A percentile compares a stretch with the other conserved stretches of the same genome.
Evolutionary conservation across 1,140 invertebrate genomes (phyloP).

Genomic region (Calephelis nemesis): DNA sequence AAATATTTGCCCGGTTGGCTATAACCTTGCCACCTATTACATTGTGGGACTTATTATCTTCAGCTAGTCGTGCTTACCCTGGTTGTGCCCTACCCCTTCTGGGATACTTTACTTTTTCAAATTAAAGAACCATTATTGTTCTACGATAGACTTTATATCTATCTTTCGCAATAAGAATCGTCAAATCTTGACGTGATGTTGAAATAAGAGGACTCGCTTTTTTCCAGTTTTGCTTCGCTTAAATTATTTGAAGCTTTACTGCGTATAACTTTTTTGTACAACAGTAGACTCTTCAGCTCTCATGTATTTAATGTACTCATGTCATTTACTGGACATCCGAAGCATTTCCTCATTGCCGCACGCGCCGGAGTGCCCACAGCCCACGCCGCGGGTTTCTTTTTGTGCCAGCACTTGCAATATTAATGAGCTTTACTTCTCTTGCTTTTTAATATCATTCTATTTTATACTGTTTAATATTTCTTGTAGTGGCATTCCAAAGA

Average conservation of each 20-base stretch:
- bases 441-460: constrained; percentile 30
- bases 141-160: too few species aligned
- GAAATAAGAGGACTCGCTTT: too few species aligned
- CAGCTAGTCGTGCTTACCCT: too few species aligned
- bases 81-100: too few species aligned
- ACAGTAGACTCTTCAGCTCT: not conserved
- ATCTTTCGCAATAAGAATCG: too few species aligned
- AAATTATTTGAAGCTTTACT: too few species aligned
- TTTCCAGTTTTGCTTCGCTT: too few species aligned
- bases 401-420: constrained; percentile 39
- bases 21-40: too few species aligned
- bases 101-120: too few species aligned
- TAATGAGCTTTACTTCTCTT: constrained; percentile 35
- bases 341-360: constrained; percentile 58
- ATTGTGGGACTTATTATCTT: too few species aligned
- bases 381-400: constrained; percentile 39
- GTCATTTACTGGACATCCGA: constrained; percentile 42
- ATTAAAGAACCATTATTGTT: too few species aligned
- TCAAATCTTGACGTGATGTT: not conserved
- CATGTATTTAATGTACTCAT: constrained; percentile 8
- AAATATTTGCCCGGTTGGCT: too few species aligned
- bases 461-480: constrained; percentile 21
- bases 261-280: not conserved
- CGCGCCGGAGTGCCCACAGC: constrained; percentile 34
- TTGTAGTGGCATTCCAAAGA: not conserved